Evolutionary conservation across 2,113 vertebrate genomes (phyloP).

Genomic region (Ia io): DNA sequence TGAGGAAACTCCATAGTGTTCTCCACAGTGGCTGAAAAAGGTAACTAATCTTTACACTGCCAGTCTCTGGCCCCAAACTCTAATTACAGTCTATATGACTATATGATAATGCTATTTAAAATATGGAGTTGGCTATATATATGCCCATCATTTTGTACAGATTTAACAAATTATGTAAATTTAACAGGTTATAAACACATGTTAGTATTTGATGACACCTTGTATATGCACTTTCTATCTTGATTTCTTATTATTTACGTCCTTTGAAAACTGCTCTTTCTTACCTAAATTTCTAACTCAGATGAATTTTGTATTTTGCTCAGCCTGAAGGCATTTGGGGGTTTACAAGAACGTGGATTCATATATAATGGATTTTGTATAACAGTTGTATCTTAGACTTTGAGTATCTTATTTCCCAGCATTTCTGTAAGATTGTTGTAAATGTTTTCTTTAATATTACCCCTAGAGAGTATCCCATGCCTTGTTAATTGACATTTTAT

Average conservation of each 20-base stretch:
- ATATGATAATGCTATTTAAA: background rate
- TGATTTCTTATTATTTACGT: background rate
- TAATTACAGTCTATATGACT: background rate
- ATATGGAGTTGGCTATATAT: background rate
- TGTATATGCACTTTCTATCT: background rate
- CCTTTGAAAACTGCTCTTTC: background rate
- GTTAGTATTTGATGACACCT: background rate
- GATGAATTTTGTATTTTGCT: background rate
- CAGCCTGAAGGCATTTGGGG: background rate
- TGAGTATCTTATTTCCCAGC: background rate
- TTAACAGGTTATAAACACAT: background rate
- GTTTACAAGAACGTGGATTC: background rate
- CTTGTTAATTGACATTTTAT: background rate
- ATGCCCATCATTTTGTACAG: background rate
- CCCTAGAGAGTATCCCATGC: background rate
- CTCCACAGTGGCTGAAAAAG: background rate
- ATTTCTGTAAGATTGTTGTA: background rate
- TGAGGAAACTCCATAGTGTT: no score
- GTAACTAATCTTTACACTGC: background rate
- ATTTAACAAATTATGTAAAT: background rate
- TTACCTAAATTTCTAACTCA: background rate
- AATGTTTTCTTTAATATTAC: background rate
- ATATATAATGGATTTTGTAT: background rate
- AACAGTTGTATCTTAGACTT: background rate
- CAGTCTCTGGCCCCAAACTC: background rate